A percentile compares a stretch with the other conserved stretches of the same genome.
These are phyloP conservation scores for Pseudorhombus dupliciocellatus DNA, from an alignment of 2,113 vertebrate species.

Conservation along the genomic window DNA sequence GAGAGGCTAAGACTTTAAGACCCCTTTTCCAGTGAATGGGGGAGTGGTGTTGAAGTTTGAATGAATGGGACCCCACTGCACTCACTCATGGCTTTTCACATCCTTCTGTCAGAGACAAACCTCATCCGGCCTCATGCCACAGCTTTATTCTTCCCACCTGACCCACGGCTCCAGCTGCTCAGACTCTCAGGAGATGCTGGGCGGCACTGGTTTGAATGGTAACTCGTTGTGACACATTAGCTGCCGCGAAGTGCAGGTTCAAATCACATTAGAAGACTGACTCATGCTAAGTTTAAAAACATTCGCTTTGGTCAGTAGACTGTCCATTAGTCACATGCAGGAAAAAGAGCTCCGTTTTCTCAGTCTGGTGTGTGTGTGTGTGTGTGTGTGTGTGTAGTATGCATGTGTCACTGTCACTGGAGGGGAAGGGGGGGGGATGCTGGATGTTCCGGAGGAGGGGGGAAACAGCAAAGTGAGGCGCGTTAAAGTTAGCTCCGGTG, in stretches of 20 bases:
- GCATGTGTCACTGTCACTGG: conserved; percentile 49
- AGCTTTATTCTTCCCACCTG: conserved; percentile 53
- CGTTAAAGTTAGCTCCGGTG: conserved; percentile 73
- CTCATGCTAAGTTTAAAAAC: conserved; percentile 57
- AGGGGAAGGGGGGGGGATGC: conserved; percentile 36
- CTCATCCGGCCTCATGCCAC: conserved; percentile 47
- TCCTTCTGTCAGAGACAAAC: conserved; percentile 27
- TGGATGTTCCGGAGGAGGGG: conserved; percentile 50
- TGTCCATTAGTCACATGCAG: conserved; percentile 41
- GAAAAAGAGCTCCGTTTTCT: conserved; percentile 53
- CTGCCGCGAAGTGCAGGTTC: conserved; percentile 35
- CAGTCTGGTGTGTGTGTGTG: conserved; percentile 31
- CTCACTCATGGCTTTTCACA: conserved; percentile 47
- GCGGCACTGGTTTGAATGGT: conserved; percentile 38
- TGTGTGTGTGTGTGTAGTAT: conserved; percentile 33
- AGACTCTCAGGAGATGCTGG: conserved; percentile 49
- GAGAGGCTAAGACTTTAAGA: neutral
- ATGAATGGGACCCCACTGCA: neutral
- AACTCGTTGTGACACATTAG: conserved; percentile 46
- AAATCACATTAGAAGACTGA: conserved; percentile 63
- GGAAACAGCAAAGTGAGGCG: conserved; percentile 51
- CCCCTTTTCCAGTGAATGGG: neutral
- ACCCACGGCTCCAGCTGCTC: conserved; percentile 60
- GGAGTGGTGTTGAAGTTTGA: neutral
- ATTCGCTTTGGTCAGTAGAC: conserved; percentile 50